Conservation (phyloP, 2,888 invertebrate species). For the Ceramica pisi region DNA sequence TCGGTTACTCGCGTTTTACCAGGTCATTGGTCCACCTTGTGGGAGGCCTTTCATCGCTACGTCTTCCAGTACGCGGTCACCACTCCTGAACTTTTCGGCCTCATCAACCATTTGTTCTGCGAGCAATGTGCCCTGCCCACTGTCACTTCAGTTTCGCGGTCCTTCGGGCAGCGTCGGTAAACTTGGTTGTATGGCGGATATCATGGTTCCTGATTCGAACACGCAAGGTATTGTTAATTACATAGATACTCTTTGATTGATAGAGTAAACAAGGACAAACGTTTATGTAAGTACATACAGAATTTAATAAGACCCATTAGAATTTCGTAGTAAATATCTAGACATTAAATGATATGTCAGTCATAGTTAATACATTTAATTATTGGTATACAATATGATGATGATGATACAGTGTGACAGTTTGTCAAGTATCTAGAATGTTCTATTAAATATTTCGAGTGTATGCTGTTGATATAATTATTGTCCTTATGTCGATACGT, state of each 20-base stretch:
- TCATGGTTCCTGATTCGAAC: too few relatives aligned
- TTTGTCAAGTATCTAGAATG: conserved; percentile 2
- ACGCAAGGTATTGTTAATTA: not conserved
- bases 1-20: too few relatives aligned
- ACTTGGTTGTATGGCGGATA: too few relatives aligned
- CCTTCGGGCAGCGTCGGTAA: too few relatives aligned
- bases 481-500: not conserved
- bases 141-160: too few relatives aligned
- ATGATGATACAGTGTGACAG: not conserved
- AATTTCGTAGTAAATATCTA: not conserved
- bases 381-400: not conserved
- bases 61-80: too few relatives aligned
- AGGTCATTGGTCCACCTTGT: too few relatives aligned
- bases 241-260: not conserved
- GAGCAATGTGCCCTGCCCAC: too few relatives aligned
- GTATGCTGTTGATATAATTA: not conserved
- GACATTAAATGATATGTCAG: not conserved
- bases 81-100: too few relatives aligned
- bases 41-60: too few relatives aligned
- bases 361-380: conserved; percentile 10
- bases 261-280: conserved; percentile 1
- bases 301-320: conserved; percentile 5
- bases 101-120: too few relatives aligned
- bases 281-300: not conserved
- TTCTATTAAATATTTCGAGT: not conserved